A percentile compares a stretch with the other conserved stretches of the same genome.
Evolutionary conservation across 2,113 vertebrate genomes (phyloP).

Genomic region (Gracilinanus agilis): DNA sequence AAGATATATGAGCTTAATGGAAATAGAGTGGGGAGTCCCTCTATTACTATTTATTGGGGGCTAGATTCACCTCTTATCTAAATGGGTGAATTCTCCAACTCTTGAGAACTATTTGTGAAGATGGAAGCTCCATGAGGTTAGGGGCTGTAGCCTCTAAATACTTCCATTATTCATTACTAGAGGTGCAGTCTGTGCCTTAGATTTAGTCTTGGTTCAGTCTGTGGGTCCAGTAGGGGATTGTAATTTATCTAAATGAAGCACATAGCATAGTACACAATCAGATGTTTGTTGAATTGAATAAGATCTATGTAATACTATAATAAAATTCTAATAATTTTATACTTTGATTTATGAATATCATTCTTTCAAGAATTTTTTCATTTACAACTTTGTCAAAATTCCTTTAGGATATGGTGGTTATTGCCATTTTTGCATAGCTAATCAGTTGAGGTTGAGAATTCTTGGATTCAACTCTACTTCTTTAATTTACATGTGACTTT

Average conservation of each 20-base stretch:
- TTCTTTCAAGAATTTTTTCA: conserved; percentile 44
- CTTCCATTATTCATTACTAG: neutral
- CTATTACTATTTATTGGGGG: neutral
- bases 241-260: neutral
- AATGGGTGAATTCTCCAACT: neutral
- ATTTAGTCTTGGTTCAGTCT: neutral
- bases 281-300: neutral
- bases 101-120: neutral
- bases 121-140: neutral
- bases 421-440: conserved; percentile 24
- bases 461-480: conserved; percentile 54
- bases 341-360: conserved; percentile 47
- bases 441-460: conserved; percentile 31
- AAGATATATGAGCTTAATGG: neutral
- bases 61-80: neutral
- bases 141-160: neutral
- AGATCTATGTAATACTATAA: neutral
- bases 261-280: neutral
- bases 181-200: neutral
- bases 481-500: conserved; percentile 32
- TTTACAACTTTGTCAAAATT: conserved; percentile 43
- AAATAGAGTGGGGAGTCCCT: neutral
- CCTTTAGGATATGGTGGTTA: conserved; percentile 46
- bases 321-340: neutral
- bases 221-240: neutral